Base-by-base conservation (phyloP, 1,140 invertebrate species). In the Brachionus manjavacas region DNA sequence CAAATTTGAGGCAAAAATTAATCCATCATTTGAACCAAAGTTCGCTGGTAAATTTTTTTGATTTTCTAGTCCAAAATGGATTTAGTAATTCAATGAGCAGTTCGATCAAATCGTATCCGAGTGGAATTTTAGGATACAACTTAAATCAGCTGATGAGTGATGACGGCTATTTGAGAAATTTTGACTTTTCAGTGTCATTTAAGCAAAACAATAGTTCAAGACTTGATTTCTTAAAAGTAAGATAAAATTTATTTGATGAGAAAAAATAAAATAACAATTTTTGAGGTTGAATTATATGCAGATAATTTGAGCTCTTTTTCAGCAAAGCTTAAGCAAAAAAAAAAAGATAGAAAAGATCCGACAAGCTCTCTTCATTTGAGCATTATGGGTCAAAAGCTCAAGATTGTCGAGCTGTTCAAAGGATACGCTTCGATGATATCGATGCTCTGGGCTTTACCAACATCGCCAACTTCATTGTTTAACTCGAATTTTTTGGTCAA, bases 351-450 rank as follows among this genome's bases (percentile, higher is more conserved):
- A 72, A 72, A 72, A 76, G 72, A 76, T 16, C 72, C 72, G 9
- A 14, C n/a, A 6, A 46, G 20, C 12, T 46, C 20, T 76, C 0
- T 76, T 20, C 72, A 76, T 49, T 76, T 76, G 41, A 76, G 72
- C 41, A 20, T 76, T 14, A 76, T 76, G 72, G 72, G 72, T 14
- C 72, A 76, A 28, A 76, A 76, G 14, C 12, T 76, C 12, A 76
- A 76, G 16, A 76, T 76, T 35, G 43, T 11, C 9, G 11, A 76
- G 14, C 20, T 76, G 11, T 76, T 76, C 20, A 23, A 49, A 76
- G 41, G 72, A 11, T 76, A 76, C 8, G 20, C 72, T 2, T 46
- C 41, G 3, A 49, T 76, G 72, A 20, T 76, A 76, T 76, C 72
- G 9, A 14, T 76, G 9, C 23, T 76, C 11, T 76, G 72, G 72